phyloP scores from a whole-genome alignment of 2,888 invertebrate genomes.

The Acronicta psi region DNA sequence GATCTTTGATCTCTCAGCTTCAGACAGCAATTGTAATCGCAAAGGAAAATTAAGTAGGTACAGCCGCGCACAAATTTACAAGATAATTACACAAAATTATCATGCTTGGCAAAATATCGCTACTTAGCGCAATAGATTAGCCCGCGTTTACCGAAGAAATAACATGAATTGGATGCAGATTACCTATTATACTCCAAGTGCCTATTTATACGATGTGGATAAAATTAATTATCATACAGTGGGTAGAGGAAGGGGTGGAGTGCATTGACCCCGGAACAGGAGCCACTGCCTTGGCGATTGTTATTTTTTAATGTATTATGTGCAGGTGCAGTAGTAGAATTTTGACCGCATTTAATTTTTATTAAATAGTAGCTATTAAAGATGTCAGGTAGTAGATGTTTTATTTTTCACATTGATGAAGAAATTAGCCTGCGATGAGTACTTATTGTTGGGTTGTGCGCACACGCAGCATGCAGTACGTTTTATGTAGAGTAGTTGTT shows the following conservation, averaged over 20 bases:
- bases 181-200: slow-evolving; percentile 41
- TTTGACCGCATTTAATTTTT: slow-evolving; percentile 48
- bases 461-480: slow-evolving; percentile 22
- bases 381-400: slow-evolving; percentile 39
- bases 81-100: slow-evolving; percentile 27
- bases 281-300: slow-evolving; percentile 55
- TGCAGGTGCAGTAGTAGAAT: slow-evolving; percentile 58
- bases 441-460: slow-evolving; percentile 27
- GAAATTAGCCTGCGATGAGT: slow-evolving; percentile 40
- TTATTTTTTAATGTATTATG: slow-evolving; percentile 58
- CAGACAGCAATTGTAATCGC: slow-evolving; percentile 17
- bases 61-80: slow-evolving; percentile 29
- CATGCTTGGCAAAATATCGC: slow-evolving; percentile 25
- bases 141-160: slow-evolving; percentile 25
- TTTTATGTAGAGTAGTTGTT: slow-evolving; percentile 12
- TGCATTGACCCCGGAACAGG: slow-evolving; percentile 60
- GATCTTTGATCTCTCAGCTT: slow-evolving; percentile 31
- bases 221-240: slow-evolving; percentile 65
- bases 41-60: slow-evolving; percentile 24
- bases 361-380: slow-evolving; percentile 28
- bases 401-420: slow-evolving; percentile 28
- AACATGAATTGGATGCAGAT: slow-evolving; percentile 46
- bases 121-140: slow-evolving; percentile 34
- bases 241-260: slow-evolving; percentile 62
- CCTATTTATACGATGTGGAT: slow-evolving; percentile 60